phyloP scores from a whole-genome alignment of 2,797 vertebrate species.

The Peromyscus attwateri region DNA sequence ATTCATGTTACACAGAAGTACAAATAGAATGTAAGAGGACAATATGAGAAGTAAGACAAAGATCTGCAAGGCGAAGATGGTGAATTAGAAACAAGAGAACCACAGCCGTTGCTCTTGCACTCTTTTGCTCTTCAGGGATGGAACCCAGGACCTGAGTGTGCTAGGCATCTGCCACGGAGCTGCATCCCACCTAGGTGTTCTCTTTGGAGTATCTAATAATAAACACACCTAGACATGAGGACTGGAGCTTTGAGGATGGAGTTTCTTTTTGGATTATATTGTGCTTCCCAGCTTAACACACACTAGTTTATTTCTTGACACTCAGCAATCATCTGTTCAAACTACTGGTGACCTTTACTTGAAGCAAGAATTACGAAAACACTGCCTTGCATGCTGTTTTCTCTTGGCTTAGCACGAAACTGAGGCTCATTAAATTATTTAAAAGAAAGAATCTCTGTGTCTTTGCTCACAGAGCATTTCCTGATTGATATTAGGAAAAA shows the following conservation, averaged over 20 bases:
- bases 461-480: slow-evolving; percentile 43
- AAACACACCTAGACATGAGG: neutral
- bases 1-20: neutral
- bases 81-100: neutral
- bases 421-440: slow-evolving; percentile 49
- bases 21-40: neutral
- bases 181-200: neutral
- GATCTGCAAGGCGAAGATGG: neutral
- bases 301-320: neutral
- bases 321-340: slow-evolving; percentile 35
- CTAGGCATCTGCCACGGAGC: neutral
- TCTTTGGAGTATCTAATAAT: neutral
- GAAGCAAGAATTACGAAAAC: slow-evolving; percentile 6
- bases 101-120: neutral
- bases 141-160: neutral
- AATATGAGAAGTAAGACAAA: neutral
- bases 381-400: neutral
- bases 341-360: neutral
- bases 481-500: slow-evolving; percentile 63
- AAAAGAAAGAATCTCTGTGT: slow-evolving; percentile 15
- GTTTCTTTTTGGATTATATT: neutral
- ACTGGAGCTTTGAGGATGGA: neutral
- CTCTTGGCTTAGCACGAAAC: slow-evolving; percentile 14
- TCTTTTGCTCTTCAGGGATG: neutral
- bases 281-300: neutral